Evolutionary conservation across 2,888 invertebrate species (phyloP).

Genomic region (Schizotus pectinicornis): DNA sequence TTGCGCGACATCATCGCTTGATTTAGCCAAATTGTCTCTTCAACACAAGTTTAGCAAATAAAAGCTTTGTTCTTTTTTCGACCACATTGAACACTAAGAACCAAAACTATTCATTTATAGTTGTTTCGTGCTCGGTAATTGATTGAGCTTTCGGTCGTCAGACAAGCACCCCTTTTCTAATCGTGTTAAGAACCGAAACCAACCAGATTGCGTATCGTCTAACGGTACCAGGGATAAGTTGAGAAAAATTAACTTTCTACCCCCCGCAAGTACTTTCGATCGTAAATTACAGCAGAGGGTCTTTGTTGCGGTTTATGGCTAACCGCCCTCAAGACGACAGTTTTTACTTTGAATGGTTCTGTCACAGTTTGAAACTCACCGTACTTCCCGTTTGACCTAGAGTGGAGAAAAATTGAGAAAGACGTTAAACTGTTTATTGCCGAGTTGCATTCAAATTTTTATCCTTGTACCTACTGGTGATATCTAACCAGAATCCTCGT

Average conservation of each 20-base stretch:
- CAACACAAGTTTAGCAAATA: too few species aligned
- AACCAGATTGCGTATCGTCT: neutral
- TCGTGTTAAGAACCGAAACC: neutral
- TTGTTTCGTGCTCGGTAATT: neutral
- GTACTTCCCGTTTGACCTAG: constrained; percentile 20
- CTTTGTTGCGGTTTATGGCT: constrained; percentile 44
- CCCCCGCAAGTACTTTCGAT: constrained; percentile 27
- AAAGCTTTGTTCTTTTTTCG: too few species aligned
- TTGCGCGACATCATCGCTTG: too few species aligned
- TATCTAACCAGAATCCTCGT: constrained; percentile 5
- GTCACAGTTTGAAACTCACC: constrained; percentile 12
- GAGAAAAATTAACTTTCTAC: constrained; percentile 35
- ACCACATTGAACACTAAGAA: too few species aligned
- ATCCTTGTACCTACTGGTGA: constrained; percentile 1
- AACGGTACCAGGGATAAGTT: too few species aligned
- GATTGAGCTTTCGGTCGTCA: neutral
- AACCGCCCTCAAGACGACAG: constrained; percentile 40
- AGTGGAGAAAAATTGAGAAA: neutral
- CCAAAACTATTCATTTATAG: neutral
- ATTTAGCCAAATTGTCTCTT: too few species aligned
- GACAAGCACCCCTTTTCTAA: neutral
- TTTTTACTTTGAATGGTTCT: constrained; percentile 14
- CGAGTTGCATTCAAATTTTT: neutral
- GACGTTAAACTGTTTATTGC: neutral
- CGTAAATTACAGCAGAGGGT: constrained; percentile 36